Percentiles rank a stretch among this genome's conserved stretches.
These are phyloP conservation scores for Madoqua kirkii DNA, from an alignment of 2,113 vertebrate genomes.

Conservation along the genomic window DNA sequence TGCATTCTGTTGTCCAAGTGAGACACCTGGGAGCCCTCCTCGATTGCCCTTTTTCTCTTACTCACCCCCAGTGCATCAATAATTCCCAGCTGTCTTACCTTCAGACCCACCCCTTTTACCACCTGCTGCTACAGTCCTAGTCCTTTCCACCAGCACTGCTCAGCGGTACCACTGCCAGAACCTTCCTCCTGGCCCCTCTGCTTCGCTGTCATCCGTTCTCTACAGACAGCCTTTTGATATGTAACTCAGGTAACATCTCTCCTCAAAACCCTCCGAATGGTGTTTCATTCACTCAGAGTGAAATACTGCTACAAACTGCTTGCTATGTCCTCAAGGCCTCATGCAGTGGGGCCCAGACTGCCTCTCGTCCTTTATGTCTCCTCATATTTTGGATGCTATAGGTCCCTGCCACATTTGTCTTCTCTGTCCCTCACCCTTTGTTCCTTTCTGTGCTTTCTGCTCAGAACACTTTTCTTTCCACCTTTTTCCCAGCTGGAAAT, in stretches of 20 bases:
- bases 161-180: background rate
- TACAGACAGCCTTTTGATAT: background rate
- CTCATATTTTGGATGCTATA: accelerated
- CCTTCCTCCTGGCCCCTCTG: background rate
- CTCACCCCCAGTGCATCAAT: background rate
- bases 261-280: background rate
- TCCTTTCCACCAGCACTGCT: accelerated
- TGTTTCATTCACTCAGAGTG: background rate
- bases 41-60: background rate
- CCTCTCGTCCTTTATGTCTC: background rate
- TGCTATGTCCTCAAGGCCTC: background rate
- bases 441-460: background rate
- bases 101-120: background rate
- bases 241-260: background rate
- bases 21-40: background rate
- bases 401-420: background rate
- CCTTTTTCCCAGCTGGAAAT: background rate
- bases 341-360: background rate
- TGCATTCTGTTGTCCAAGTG: background rate
- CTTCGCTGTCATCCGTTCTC: accelerated
- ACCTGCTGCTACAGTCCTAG: background rate
- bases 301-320: background rate
- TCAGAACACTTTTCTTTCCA: background rate
- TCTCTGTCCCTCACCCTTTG: background rate
- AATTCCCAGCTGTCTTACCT: background rate